Conservation (phyloP, 2,113 vertebrate genomes). For the Atrichornis clamosus region DNA sequence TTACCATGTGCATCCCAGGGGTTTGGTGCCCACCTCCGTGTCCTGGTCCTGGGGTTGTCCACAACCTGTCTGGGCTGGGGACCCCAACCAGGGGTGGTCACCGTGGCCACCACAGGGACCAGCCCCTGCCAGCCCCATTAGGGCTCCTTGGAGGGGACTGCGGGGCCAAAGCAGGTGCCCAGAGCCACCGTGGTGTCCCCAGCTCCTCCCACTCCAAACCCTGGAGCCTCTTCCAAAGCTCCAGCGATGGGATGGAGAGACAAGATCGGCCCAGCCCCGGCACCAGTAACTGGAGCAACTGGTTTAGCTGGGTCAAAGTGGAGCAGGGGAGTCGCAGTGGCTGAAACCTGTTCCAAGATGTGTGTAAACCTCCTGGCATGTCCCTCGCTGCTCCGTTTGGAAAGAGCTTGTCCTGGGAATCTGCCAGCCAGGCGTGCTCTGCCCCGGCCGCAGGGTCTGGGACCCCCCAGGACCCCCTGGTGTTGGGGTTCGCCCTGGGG, state of each 20-base stretch:
- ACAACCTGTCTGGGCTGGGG: fast-evolving
- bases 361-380: slow-evolving; percentile 26
- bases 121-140: neutral
- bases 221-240: neutral
- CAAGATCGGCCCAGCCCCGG: neutral
- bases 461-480: neutral
- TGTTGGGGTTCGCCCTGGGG: neutral
- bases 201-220: neutral
- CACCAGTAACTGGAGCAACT: slow-evolving; percentile 28
- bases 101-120: fast-evolving
- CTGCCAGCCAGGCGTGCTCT: neutral
- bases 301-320: slow-evolving; percentile 38
- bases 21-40: fast-evolving
- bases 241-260: neutral
- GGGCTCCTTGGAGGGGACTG: fast-evolving
- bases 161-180: neutral
- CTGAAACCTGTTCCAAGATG: slow-evolving; percentile 16
- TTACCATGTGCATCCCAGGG: neutral
- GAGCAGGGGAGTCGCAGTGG: neutral
- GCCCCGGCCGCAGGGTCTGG: neutral
- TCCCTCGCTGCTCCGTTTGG: neutral
- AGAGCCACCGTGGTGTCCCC: fast-evolving
- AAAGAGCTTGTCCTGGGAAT: neutral
- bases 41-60: neutral
- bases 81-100: fast-evolving